A percentile compares a stretch with the other conserved stretches of the same genome.
phyloP scores from a whole-genome alignment of 2,888 invertebrate genomes.

The Acronicta alni region DNA sequence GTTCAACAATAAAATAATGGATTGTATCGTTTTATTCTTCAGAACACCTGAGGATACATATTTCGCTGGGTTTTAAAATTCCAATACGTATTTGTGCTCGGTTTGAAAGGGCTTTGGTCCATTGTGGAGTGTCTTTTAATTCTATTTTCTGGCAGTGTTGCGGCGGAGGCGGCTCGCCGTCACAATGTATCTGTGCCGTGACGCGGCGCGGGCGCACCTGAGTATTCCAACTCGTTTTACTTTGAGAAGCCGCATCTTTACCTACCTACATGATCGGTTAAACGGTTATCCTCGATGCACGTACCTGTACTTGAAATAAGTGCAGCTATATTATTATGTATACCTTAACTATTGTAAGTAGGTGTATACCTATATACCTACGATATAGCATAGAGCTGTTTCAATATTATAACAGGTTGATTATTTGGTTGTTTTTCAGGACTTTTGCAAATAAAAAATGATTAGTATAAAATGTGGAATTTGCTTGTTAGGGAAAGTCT shows the following conservation, averaged over 20 bases:
- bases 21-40: conserved; percentile 48
- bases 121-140: conserved; percentile 84
- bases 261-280: conserved; percentile 48
- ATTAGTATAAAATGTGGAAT: not conserved
- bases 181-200: conserved; percentile 74
- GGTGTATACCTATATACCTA: too few species aligned
- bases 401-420: conserved; percentile 1
- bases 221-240: conserved; percentile 80
- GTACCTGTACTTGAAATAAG: conserved; percentile 7
- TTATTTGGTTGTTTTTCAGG: not conserved
- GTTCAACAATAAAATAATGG: conserved; percentile 47
- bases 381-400: too few species aligned
- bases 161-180: conserved; percentile 65
- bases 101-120: conserved; percentile 76
- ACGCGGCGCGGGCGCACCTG: conserved; percentile 76
- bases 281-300: conserved; percentile 38
- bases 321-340: not conserved
- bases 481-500: not conserved
- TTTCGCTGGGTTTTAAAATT: conserved; percentile 69
- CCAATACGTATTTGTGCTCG: conserved; percentile 75
- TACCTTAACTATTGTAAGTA: not conserved
- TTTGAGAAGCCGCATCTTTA: conserved; percentile 76
- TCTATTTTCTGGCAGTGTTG: conserved; percentile 75
- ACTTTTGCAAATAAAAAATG: not conserved
- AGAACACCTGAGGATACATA: conserved; percentile 68